Conservation (phyloP, 2,113 vertebrate genomes). For the Protobothrops mucrosquamatus region DNA sequence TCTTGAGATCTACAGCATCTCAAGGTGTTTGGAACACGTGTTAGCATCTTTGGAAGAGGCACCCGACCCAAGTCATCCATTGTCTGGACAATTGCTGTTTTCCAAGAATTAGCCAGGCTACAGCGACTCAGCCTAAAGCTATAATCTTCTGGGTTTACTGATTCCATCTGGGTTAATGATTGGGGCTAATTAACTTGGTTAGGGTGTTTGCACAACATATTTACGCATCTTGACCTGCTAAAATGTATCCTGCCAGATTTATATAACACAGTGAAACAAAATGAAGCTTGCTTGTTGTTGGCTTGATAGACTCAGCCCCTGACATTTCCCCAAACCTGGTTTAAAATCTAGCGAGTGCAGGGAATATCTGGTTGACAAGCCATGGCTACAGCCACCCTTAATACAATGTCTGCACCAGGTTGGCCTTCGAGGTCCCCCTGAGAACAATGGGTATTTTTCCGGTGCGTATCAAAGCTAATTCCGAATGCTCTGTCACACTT, state of each 20-base stretch:
- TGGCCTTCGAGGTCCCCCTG: neutral
- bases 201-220: neutral
- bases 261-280: neutral
- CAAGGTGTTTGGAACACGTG: neutral
- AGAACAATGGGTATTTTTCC: neutral
- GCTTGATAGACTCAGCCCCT: neutral
- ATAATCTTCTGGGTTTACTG: neutral
- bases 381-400: neutral
- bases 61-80: neutral
- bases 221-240: neutral
- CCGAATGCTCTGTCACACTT: neutral
- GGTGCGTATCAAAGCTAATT: neutral
- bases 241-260: neutral
- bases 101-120: neutral
- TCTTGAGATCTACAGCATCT: neutral
- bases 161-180: neutral
- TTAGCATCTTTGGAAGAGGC: neutral
- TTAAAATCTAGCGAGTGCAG: neutral
- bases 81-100: neutral
- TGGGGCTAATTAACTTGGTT: neutral
- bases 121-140: neutral
- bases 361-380: neutral
- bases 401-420: neutral
- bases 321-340: neutral
- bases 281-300: neutral